Percentiles rank a stretch among this genome's conserved stretches.
Conservation (phyloP, 2,797 vertebrate genomes). For the Hirundo rustica region DNA sequence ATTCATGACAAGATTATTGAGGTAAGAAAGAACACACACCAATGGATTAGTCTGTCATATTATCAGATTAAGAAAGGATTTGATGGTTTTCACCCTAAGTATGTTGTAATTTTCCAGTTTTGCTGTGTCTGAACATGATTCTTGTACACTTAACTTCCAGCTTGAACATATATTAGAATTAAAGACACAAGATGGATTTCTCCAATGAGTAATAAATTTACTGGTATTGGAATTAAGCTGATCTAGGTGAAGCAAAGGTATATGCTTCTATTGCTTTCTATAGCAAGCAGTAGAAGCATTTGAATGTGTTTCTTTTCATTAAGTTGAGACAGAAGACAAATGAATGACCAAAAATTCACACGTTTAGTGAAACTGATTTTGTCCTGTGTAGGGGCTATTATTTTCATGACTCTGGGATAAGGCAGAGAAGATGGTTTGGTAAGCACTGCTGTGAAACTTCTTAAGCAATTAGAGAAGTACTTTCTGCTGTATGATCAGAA, state of each 20-base stretch:
- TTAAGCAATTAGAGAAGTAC: background rate
- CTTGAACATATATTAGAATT: background rate
- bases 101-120: background rate
- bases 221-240: background rate
- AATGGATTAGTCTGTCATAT: background rate
- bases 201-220: background rate
- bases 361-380: background rate
- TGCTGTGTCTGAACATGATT: background rate
- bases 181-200: background rate
- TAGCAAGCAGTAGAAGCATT: background rate
- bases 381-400: background rate
- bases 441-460: background rate
- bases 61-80: slow-evolving; percentile 13
- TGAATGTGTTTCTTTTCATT: background rate
- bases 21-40: slow-evolving; percentile 61
- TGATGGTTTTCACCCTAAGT: background rate
- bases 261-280: background rate
- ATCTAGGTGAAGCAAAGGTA: background rate
- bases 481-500: background rate
- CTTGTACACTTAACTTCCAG: background rate
- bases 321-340: background rate
- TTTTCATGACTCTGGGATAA: background rate
- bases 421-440: background rate
- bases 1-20: slow-evolving; percentile 74
- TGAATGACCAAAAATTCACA: background rate